phyloP scores from a whole-genome alignment of 1,140 invertebrate species.

The Microplitis demolitor region DNA sequence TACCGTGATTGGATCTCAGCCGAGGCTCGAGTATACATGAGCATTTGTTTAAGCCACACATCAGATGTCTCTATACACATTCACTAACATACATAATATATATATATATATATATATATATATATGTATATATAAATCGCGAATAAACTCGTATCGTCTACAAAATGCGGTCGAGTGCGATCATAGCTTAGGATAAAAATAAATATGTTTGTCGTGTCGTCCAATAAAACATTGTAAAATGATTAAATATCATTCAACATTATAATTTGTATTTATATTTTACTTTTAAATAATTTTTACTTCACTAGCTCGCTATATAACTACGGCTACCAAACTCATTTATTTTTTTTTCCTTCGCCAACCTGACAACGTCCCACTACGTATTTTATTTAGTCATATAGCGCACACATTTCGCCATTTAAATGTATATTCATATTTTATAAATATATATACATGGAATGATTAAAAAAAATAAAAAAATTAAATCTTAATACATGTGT shows the following conservation, averaged over 20 bases:
- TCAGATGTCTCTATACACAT: too few relatives aligned
- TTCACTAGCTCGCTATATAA: not conserved
- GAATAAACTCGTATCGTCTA: not conserved
- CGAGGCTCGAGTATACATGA: not conserved
- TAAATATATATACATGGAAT: too few relatives aligned
- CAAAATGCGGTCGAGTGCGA: not conserved
- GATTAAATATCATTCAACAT: not conserved
- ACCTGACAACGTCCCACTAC: not conserved
- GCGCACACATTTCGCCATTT: too few relatives aligned
- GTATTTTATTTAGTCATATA: too few relatives aligned
- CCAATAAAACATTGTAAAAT: not conserved
- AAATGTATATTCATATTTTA: too few relatives aligned
- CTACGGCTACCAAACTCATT: not conserved
- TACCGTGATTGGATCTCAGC: slow-evolving; percentile 24
- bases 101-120: too few relatives aligned
- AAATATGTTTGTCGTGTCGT: slow-evolving; percentile 15
- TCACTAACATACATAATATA: too few relatives aligned
- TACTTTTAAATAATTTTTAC: not conserved
- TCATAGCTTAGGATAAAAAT: slow-evolving; percentile 16
- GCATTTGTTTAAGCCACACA: too few relatives aligned
- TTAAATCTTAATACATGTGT: not conserved
- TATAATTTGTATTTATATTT: not conserved
- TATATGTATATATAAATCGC: too few relatives aligned
- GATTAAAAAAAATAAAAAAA: not conserved
- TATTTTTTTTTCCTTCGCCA: not conserved